phyloP scores from a whole-genome alignment of 2,888 invertebrate species.

The Antheraea assamensis region DNA sequence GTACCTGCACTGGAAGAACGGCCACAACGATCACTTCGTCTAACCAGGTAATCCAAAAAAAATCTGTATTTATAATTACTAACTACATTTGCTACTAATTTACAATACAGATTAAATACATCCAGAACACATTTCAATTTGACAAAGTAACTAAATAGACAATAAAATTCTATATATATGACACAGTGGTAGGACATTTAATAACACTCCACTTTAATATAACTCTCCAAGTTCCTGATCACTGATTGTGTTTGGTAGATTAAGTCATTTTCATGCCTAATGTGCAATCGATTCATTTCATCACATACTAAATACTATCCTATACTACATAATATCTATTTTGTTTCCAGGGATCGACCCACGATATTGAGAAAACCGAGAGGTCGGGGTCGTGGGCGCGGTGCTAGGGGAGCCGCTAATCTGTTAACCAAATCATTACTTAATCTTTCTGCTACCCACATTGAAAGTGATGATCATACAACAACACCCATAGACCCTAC shows the following conservation, averaged over 20 bases:
- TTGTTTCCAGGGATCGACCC: conserved; percentile 62
- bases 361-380: conserved; percentile 64
- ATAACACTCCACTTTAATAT: background rate
- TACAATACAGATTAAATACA: too few species aligned
- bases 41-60: conserved; percentile 61
- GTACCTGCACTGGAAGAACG: conserved; percentile 73
- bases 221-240: background rate
- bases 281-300: background rate
- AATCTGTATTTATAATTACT: background rate
- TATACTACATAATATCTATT: background rate
- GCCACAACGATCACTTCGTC: conserved; percentile 71
- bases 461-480: conserved; percentile 10
- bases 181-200: background rate
- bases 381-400: conserved; percentile 67
- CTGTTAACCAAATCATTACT: conserved; percentile 22
- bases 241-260: background rate
- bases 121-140: background rate
- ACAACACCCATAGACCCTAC: conserved; percentile 62
- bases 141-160: too few species aligned
- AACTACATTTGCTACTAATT: too few species aligned
- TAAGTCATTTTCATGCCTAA: background rate
- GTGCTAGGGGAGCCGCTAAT: conserved; percentile 27
- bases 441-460: conserved; percentile 22
- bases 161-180: background rate
- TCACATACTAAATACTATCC: background rate